phyloP scores from a whole-genome alignment of 2,888 invertebrate species.

The Dryocosmus kuriphilus region DNA sequence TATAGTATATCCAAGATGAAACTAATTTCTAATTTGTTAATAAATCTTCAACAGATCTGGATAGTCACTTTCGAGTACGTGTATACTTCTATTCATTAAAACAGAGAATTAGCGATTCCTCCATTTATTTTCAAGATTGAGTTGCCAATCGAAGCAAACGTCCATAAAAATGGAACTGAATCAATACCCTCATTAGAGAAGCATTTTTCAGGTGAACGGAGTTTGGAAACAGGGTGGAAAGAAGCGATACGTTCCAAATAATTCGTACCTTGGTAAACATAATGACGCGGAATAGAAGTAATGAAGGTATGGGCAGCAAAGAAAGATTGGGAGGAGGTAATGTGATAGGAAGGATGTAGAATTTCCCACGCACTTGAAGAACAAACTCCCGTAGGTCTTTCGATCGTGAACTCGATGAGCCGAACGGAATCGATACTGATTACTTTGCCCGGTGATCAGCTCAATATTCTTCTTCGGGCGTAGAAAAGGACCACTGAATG shows the following conservation, averaged over 20 bases:
- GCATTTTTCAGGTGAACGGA: conserved; percentile 20
- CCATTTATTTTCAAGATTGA: not conserved
- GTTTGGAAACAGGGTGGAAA: conserved; percentile 21
- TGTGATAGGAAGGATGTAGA: conserved; percentile 35
- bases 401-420: conserved; percentile 32
- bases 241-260: conserved; percentile 27
- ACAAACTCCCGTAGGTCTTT: conserved; percentile 37
- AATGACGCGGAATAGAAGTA: conserved; percentile 35
- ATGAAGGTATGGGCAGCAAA: conserved; percentile 21
- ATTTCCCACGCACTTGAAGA: conserved; percentile 35
- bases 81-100: conserved; percentile 11
- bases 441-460: conserved; percentile 23
- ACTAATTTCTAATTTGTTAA: not conserved
- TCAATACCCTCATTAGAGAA: conserved; percentile 3
- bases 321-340: conserved; percentile 30
- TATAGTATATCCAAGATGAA: no score
- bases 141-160: not conserved
- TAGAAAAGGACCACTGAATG: conserved; percentile 6
- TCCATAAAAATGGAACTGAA: not conserved
- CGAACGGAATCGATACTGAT: conserved; percentile 37
- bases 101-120: not conserved
- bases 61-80: not conserved
- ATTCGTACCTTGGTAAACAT: conserved; percentile 36
- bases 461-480: conserved; percentile 24
- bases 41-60: not conserved